Evolutionary conservation across 2,888 invertebrate genomes (phyloP).

Genomic region (Meiosimyza decipiens): DNA sequence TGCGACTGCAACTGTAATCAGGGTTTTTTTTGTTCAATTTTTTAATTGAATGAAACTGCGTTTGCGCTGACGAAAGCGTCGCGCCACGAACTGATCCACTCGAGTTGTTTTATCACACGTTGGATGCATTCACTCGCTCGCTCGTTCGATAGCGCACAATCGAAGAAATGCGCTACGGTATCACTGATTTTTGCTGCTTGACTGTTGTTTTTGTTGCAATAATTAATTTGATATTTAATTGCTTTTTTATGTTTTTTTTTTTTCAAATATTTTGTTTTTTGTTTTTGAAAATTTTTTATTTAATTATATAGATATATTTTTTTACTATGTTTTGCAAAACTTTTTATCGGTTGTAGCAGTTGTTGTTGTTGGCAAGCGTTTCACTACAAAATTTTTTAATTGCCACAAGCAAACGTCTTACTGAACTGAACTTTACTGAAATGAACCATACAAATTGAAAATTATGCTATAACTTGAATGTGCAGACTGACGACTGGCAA

Average conservation of each 20-base stretch:
- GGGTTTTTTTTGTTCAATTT: neutral
- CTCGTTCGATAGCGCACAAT: too few species aligned
- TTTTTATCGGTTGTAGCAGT: neutral
- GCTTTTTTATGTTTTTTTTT: neutral
- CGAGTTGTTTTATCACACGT: neutral
- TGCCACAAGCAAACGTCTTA: too few species aligned
- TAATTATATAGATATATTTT: slow-evolving; percentile 5
- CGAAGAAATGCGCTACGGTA: too few species aligned
- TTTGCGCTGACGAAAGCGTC: slow-evolving; percentile 4
- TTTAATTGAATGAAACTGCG: slow-evolving; percentile 3
- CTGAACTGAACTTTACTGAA: too few species aligned
- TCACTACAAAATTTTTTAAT: neutral
- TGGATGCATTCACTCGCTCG: too few species aligned
- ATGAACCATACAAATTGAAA: too few species aligned
- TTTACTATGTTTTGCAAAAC: slow-evolving; percentile 20
- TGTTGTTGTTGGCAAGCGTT: neutral
- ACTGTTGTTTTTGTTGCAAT: slow-evolving; percentile 1
- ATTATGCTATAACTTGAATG: too few species aligned
- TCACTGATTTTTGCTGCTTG: neutral
- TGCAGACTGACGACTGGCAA: too few species aligned
- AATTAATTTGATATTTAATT: neutral
- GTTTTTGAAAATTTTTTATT: neutral
- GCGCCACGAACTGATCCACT: slow-evolving; percentile 11
- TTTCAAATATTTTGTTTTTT: neutral
- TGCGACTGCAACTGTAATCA: neutral